phyloP scores from a whole-genome alignment of 2,888 invertebrate genomes.

The Leucania comma region DNA sequence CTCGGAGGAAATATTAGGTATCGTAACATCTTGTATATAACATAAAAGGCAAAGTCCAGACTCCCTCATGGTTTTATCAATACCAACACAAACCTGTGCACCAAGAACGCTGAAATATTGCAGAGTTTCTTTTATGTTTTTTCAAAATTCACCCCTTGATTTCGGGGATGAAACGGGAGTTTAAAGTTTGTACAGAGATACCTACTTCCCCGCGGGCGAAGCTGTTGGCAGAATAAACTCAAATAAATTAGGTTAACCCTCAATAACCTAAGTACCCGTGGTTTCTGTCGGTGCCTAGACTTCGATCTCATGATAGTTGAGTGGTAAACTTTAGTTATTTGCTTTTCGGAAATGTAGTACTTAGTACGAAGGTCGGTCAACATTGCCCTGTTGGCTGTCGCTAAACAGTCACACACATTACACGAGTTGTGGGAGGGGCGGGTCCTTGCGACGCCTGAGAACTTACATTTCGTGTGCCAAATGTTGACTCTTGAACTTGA shows the following conservation, averaged over 20 bases:
- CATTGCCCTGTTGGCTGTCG: neutral
- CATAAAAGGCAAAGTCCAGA: too few species aligned
- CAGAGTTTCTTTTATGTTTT: too few species aligned
- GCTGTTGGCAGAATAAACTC: too few species aligned
- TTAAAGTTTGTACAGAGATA: too few species aligned
- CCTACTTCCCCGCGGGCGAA: too few species aligned
- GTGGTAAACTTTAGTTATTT: slow-evolving; percentile 7
- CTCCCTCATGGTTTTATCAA: too few species aligned
- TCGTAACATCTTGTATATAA: too few species aligned
- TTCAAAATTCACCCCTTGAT: too few species aligned
- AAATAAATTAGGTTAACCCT: neutral
- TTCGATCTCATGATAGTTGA: slow-evolving; percentile 25
- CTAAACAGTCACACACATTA: slow-evolving; percentile 19
- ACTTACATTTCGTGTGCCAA: slow-evolving; percentile 14
- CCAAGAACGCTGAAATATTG: too few species aligned
- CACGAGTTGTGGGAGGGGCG: slow-evolving; percentile 6
- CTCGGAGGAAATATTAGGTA: neutral
- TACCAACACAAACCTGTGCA: too few species aligned
- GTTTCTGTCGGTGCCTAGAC: slow-evolving; percentile 10
- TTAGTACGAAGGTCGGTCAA: slow-evolving; percentile 44
- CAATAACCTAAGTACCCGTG: slow-evolving; percentile 1
- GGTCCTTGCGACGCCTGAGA: slow-evolving; percentile 12
- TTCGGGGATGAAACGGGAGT: too few species aligned
- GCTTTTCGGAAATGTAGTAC: slow-evolving; percentile 19
- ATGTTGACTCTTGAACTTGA: neutral